phyloP scores from a whole-genome alignment of 2,888 invertebrate genomes.

The Drosophila mercatorum region DNA sequence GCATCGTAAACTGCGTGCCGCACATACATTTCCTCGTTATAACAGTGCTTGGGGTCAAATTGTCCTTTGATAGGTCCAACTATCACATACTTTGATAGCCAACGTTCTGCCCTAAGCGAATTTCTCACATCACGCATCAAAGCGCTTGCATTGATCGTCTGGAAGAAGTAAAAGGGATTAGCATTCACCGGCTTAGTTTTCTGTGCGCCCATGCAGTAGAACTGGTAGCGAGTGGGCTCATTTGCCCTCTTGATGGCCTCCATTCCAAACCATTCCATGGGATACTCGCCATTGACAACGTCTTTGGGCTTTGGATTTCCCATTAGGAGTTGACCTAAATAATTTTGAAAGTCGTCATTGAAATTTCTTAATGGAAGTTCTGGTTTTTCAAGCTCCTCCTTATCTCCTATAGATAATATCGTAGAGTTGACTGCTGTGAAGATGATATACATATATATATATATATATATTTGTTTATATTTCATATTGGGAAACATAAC shows the following conservation, averaged over 20 bases:
- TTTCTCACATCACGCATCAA: not conserved
- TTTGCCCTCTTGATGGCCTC: slow-evolving; percentile 2
- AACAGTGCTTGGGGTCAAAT: too few species aligned
- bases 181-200: too few species aligned
- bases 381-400: too few species aligned
- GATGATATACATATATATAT: too few species aligned
- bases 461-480: too few species aligned
- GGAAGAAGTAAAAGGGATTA: not conserved
- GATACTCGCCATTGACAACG: slow-evolving; percentile 2
- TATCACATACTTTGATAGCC: not conserved
- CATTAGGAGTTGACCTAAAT: not conserved
- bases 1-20: too few species aligned
- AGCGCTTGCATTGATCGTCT: slow-evolving; percentile 1
- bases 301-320: slow-evolving; percentile 8
- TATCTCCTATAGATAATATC: too few species aligned
- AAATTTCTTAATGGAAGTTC: too few species aligned
- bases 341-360: too few species aligned
- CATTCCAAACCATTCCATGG: slow-evolving; percentile 12
- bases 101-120: not conserved
- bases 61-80: not conserved
- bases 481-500: too few species aligned
- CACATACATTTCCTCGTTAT: too few species aligned
- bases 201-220: not conserved
- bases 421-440: too few species aligned
- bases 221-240: slow-evolving; percentile 24